Evolutionary conservation across 2,113 vertebrate species (phyloP).

Genomic region (Gorsachius goisagi): DNA sequence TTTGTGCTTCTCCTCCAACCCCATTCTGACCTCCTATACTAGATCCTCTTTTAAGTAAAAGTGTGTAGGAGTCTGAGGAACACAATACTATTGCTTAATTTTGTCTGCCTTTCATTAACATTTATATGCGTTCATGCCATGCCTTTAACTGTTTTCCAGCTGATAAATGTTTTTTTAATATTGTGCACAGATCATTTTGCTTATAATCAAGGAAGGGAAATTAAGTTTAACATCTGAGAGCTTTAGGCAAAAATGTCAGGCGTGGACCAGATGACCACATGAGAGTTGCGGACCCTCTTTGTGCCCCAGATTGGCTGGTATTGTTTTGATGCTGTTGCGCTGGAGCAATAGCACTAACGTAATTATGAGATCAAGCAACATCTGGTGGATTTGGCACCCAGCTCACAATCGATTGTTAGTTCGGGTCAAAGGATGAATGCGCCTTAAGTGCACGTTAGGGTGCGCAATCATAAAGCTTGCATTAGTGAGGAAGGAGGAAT

Average conservation of each 20-base stretch:
- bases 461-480: constrained; percentile 84
- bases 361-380: constrained; percentile 84
- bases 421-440: constrained; percentile 73
- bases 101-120: constrained; percentile 44
- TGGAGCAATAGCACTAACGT: constrained; percentile 67
- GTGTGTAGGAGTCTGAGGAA: not conserved
- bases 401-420: constrained; percentile 63
- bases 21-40: not conserved
- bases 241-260: constrained; percentile 16
- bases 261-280: constrained; percentile 33
- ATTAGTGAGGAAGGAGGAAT: constrained; percentile 66
- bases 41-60: not conserved
- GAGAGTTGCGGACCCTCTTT: not conserved
- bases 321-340: constrained; percentile 76
- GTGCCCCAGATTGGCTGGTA: constrained; percentile 45
- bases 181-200: constrained; percentile 4
- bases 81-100: not conserved
- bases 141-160: constrained; percentile 26
- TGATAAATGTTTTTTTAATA: constrained; percentile 51
- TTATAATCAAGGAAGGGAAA: constrained; percentile 49
- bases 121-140: constrained; percentile 7
- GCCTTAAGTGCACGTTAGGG: constrained; percentile 71
- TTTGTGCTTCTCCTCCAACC: not conserved
- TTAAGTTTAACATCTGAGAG: constrained; percentile 17
- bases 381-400: constrained; percentile 78